Evolutionary conservation across 1,140 invertebrate genomes (phyloP), one percentile per base, ranked within the genome.

Genomic region (Drosophila orena): DNA sequence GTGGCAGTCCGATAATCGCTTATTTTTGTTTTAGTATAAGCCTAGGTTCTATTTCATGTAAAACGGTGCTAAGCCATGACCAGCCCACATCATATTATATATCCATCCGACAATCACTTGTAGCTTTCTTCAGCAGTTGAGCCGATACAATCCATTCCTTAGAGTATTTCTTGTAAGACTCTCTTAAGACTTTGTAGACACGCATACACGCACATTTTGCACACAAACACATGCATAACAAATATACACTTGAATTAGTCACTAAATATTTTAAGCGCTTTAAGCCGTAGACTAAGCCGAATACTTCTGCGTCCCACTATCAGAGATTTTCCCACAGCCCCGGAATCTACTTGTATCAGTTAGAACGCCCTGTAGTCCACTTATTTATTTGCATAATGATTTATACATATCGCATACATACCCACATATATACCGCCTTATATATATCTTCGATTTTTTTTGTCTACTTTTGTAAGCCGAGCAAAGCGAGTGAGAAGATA

Each of bases 191-290:
- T 78, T 64, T 53, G 49, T 52, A 72, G 42, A 79, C 42, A 64
- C 54, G 58, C 47, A 64, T 44, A 68, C 27, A 77, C 59, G 58
- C 24, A 61, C 52, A 49, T 14, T 43, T 14, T 50, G 43, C 34
- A 76, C 44, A 50, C 49, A 77, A 30, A 10, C 22, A 62, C 35
- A 71, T 30, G n/a, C 47, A 50, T 50, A 55, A 53, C 40, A 70
- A 7, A 66, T 37, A 64, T 38, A 64, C 56, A 74, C 80, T 89
- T 86, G 77, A 79, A 90, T 90, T 90, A 90, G 86, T 90, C 86
- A 90, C 86, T 90, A 90, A 90, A 90, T 90, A 90, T 90, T 81
- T 81, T 90, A 90, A 90, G 81, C 62, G 70, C 77, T 70, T 72
- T 85, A 77, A 89, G 77, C 68, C 77, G 89, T 90, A 90, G 86